phyloP scores from a whole-genome alignment of 2,888 invertebrate species.

The Clunio marinus region DNA sequence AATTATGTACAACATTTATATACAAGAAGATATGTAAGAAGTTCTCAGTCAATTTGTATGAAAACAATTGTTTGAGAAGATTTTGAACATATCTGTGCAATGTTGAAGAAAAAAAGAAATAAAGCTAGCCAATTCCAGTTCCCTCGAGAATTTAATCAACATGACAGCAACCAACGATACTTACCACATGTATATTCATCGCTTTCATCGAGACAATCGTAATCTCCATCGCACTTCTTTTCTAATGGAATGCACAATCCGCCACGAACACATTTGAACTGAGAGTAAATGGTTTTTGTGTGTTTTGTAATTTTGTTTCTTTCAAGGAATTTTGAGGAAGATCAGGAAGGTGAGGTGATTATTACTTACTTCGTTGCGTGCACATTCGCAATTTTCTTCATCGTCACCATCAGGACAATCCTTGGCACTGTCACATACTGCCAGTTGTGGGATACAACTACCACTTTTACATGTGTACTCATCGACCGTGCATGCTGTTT shows the following conservation, averaged over 20 bases:
- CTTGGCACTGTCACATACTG: conserved; percentile 76
- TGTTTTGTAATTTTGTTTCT: conserved; percentile 16
- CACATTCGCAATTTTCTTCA: conserved; percentile 59
- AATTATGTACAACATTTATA: too few species aligned
- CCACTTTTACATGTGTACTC: conserved; percentile 60
- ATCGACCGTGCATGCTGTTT: conserved; percentile 45
- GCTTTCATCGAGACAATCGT: conserved; percentile 56
- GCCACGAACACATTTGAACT: conserved; percentile 52
- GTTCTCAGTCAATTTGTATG: too few species aligned
- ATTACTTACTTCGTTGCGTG: conserved; percentile 49
- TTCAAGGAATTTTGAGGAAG: neutral
- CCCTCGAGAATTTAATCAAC: too few species aligned
- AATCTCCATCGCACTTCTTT: conserved; percentile 55
- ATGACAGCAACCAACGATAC: too few species aligned
- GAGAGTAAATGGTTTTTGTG: conserved; percentile 40
- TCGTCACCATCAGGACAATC: conserved; percentile 75
- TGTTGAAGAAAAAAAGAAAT: too few species aligned
- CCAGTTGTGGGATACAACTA: conserved; percentile 67
- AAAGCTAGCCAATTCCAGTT: too few species aligned
- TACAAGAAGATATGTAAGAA: conserved; percentile 48
- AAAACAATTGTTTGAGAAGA: too few species aligned
- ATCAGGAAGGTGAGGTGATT: neutral
- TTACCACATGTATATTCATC: conserved; percentile 54
- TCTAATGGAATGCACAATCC: conserved; percentile 50
- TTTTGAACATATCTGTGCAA: too few species aligned